Evolutionary conservation across 2,888 invertebrate genomes (phyloP), one percentile per base, ranked within the genome.

Genomic region (Rotaria socialis): DNA sequence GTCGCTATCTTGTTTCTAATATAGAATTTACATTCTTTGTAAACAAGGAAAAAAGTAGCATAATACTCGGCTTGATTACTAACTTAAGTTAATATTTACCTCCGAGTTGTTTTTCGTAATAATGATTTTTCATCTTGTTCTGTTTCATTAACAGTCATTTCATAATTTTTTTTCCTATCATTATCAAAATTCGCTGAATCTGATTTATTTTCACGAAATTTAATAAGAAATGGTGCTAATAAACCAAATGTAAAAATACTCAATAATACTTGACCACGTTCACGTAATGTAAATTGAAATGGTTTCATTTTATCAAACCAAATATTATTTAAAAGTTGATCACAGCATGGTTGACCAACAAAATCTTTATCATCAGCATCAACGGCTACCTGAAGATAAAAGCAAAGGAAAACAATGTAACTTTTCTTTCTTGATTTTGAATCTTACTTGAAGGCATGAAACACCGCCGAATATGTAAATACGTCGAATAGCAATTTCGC

Each of bases 401-500:
- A 47, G 8, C 11, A 52, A 16, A 52, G 8, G 4, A 16, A 16
- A 52, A 16, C 5, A 52, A 52, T 16, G 8, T 16, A 11, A 16
- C 0, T 47, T 27, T 8, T n/a, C 24, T 67, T 27, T 27, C 6
- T 35, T 47, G 43, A 43, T 11, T 8, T 24, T 24, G 8, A 10
- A 47, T 80, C 47, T 43, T 35, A 80, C 75, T 47, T 80, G 75
- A 47, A 80, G 22, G 47, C 75, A 80, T 47, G 75, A 80, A 47
- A 80, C 75, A 80, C 75, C 75, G 24, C 75, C 75, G 8, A 80
- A 80, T 43, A 80, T 4, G 1, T 43, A 24, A 19, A 80, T 47
- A 24, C 75, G 75, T 80, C 75, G 41, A 80, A 80, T 22, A 80
- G 75, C 75, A 22, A 80, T 80, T 80, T 80, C 75, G 47, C 75